phyloP scores from a whole-genome alignment of 2,113 vertebrate species.

The Romanogobio albipinnatus region DNA sequence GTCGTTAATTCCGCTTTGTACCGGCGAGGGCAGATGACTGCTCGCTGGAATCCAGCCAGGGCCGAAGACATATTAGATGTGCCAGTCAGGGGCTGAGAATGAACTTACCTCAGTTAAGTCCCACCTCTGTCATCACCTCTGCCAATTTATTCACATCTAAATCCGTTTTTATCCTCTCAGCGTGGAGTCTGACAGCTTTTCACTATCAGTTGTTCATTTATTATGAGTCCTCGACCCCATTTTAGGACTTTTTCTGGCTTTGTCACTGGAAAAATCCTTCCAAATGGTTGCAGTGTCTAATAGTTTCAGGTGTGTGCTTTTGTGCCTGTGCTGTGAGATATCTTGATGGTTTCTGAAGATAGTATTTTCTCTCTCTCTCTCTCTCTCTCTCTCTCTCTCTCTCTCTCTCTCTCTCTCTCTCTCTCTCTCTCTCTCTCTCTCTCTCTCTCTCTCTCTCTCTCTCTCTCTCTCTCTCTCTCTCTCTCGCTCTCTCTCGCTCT shows the following conservation, averaged over 20 bases:
- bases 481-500: too few species aligned
- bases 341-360: background rate
- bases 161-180: constrained; percentile 52
- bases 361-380: background rate
- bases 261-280: constrained; percentile 27
- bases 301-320: constrained; percentile 41
- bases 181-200: constrained; percentile 53
- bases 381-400: background rate
- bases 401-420: too few species aligned
- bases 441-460: too few species aligned
- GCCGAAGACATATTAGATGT: constrained; percentile 54
- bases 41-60: constrained; percentile 49
- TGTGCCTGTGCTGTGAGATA: constrained; percentile 16
- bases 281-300: constrained; percentile 10
- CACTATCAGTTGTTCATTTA: constrained; percentile 54
- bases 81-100: constrained; percentile 42
- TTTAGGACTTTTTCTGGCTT: constrained; percentile 28
- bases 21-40: constrained; percentile 45
- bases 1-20: constrained; percentile 52
- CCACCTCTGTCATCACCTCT: constrained; percentile 56
- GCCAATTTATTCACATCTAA: constrained; percentile 63
- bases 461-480: too few species aligned
- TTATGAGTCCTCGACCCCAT: constrained; percentile 4
- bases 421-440: too few species aligned
- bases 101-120: constrained; percentile 47